Evolutionary conservation across 2,113 vertebrate genomes (phyloP), one percentile per base, ranked within the genome.

Genomic region (Centropristis striata): DNA sequence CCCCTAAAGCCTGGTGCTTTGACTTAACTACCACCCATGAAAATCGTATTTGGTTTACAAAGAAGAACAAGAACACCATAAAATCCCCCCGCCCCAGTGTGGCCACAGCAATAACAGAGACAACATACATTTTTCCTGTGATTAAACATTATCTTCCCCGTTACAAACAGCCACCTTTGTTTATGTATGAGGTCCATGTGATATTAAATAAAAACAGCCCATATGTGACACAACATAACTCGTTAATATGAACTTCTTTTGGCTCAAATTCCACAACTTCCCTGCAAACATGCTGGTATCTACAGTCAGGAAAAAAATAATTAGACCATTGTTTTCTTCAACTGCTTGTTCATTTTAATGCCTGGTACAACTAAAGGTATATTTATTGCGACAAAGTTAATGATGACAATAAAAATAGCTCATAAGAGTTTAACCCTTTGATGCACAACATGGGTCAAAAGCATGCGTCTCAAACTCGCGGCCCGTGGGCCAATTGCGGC

Each of bases 1-100:
- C 25, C 79, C 71, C 51, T 66, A 20, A 70, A 78, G 79, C 23
- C 58, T 75, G 16, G 13, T 36, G 28, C 39, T 50, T 55, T 63
- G 36, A 59, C 76, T 71, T 66, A 60, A 75, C 10, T 49, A 39
- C 37, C 23, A 44, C 11, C 20, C 21, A 11, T 49, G 44, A 54
- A 64, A 78, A 73, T 10, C 0, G 36, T 39, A 42, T 64, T 69
- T 53, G 21, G 14, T 75, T 63, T 13, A 42, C 32, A 6, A 32
- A 32, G 6, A 59, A 50, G 50, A 58, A 50, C 28, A 18, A n/a
- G 51, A 73, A 65, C 57, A 75, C 37, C 44, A 41, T 8, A 4
- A 67, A 67, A 51, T 27, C 23, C 8, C 4, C 8, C 6, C 2
- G 4, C 16, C 7, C 4, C 28, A 32, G 41, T 47, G 14, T 16